A percentile compares a stretch with the other conserved stretches of the same genome.
Evolutionary conservation across 2,888 invertebrate species (phyloP).

Genomic region (Clistopyga incitator): DNA sequence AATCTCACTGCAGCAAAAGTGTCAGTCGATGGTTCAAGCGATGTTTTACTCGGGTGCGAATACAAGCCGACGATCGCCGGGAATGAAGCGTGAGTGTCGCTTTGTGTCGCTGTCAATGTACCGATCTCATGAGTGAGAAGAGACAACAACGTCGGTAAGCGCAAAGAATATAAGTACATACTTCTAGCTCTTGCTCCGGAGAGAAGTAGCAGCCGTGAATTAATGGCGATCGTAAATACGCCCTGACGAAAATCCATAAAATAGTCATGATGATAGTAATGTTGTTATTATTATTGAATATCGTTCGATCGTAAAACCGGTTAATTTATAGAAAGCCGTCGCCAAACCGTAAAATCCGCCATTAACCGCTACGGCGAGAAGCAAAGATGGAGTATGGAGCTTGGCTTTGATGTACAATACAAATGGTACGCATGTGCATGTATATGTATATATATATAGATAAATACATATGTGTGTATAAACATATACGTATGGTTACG

Average conservation of each 20-base stretch:
- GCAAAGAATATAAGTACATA: conserved; percentile 23
- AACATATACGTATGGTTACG: not conserved
- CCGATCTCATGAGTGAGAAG: conserved; percentile 30
- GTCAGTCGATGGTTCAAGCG: not conserved
- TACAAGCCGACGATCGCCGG: not conserved
- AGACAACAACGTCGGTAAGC: conserved; percentile 19
- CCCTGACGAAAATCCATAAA: conserved; percentile 73
- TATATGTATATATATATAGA: not conserved
- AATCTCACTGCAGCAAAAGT: conserved; percentile 9
- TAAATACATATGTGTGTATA: not conserved
- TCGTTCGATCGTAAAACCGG: conserved; percentile 73
- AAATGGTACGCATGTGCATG: too few relatives aligned
- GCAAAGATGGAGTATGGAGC: conserved; percentile 23
- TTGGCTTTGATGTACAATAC: conserved; percentile 25
- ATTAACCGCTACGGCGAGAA: conserved; percentile 52
- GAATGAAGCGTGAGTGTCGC: conserved; percentile 10
- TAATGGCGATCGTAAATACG: conserved; percentile 73
- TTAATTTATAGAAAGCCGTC: conserved; percentile 74
- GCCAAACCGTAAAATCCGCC: conserved; percentile 68
- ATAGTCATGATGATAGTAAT: conserved; percentile 74
- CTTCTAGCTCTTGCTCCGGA: conserved; percentile 10
- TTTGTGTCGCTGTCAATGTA: conserved; percentile 26
- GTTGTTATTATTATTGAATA: conserved; percentile 77
- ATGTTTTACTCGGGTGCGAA: not conserved
- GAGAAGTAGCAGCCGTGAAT: conserved; percentile 67